Evolutionary conservation across 2,888 invertebrate species (phyloP), one percentile per base, ranked within the genome.

Genomic region (Gnatocerus cornutus): DNA sequence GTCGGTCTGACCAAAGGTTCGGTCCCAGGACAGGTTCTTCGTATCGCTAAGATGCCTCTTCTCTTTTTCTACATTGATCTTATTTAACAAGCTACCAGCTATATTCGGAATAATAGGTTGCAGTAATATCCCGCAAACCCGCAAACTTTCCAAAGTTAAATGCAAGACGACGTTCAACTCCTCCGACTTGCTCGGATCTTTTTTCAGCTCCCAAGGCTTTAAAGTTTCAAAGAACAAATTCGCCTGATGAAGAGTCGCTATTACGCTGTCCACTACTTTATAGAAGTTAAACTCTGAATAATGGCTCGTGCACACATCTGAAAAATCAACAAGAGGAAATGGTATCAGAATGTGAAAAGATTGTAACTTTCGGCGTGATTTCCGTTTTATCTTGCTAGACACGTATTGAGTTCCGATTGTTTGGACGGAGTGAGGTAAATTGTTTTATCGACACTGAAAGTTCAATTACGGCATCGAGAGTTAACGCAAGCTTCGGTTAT

Each of bases 151-250:
- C 86, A 98, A 87, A 14, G 94, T 91, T 46, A 98, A 84, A 80
- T 94, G 93, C 65, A 98, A 87, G 55, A 97, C 89, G 10, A 90
- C 90, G 78, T 92, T 88, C 1, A 96, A 84, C 77, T 91, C 87
- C 45, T 88, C 86, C 53, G 88, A 87, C 16, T 83, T 80, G 45
- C 88, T 86, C 0, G 86, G 84, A 7, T 87, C 82, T 79, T 94
- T 93, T 61, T 87, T 89, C 68, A 98, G 87, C 74, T 92, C 89
- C 99, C 99, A 99, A 0, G 98, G 98, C 82, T 93, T 92, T 76
- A 91, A 88, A 2, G 90, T 86, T 80, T 98, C 94, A 78, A 99
- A 92, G 87, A 97, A 95, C 69, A 90, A 86, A 86, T 99, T 99
- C 12, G 94, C 91, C 27, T 89, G 85, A 79, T 93, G 93, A 8